These are phyloP conservation scores for Pyrrhia umbra DNA, from an alignment of 2,888 invertebrate species.

Conservation along the genomic window DNA sequence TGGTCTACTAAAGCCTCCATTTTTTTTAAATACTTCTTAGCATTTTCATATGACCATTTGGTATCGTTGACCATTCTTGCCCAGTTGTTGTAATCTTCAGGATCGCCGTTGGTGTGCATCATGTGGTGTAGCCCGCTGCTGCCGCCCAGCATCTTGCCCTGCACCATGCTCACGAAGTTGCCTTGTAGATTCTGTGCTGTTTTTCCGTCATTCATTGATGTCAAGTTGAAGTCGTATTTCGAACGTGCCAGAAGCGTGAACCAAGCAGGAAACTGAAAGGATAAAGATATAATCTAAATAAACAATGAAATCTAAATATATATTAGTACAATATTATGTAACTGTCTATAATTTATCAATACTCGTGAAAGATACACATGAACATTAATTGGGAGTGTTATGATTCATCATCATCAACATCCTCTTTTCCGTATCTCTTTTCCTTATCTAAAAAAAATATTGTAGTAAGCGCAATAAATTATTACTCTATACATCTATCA, in stretches of 20 bases:
- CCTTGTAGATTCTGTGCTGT: constrained; percentile 30
- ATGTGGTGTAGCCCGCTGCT: constrained; percentile 30
- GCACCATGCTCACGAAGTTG: constrained; percentile 10
- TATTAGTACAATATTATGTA: too few species aligned
- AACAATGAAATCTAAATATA: too few species aligned
- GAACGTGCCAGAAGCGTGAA: constrained; percentile 26
- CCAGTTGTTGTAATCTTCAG: constrained; percentile 32
- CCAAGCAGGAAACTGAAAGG: constrained; percentile 15
- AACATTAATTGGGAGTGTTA: too few species aligned
- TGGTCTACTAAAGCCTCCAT: constrained; percentile 10
- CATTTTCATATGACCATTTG: constrained; percentile 22
- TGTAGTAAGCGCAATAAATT: too few species aligned
- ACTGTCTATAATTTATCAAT: too few species aligned
- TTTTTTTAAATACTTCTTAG: constrained; percentile 25
- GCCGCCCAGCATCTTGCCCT: constrained; percentile 38
- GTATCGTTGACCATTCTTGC: constrained; percentile 10
- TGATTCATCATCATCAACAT: too few species aligned
- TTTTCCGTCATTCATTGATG: constrained; percentile 26
- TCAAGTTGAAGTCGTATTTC: constrained; percentile 26
- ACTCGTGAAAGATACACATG: too few species aligned
- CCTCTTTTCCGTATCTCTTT: too few species aligned
- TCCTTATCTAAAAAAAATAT: too few species aligned
- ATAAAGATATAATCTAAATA: too few species aligned
- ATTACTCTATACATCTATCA: too few species aligned
- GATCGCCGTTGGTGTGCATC: constrained; percentile 29